phyloP scores from a whole-genome alignment of 2,888 invertebrate species.

The Thereva unica region DNA sequence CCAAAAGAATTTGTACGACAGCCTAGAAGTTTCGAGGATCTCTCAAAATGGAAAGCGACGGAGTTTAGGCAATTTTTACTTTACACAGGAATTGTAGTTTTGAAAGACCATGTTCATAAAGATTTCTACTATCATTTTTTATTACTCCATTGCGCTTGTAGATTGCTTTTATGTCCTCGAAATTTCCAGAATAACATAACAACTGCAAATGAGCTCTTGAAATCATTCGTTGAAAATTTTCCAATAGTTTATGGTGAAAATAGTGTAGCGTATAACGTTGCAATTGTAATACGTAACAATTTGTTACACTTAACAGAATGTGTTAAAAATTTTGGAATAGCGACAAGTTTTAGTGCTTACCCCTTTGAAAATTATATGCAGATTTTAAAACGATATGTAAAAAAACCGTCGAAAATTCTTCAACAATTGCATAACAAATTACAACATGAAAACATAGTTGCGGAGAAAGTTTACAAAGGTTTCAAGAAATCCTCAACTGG shows the following conservation, averaged over 20 bases:
- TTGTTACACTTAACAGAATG: neutral
- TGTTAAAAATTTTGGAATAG: constrained; percentile 27
- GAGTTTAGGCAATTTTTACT: constrained; percentile 37
- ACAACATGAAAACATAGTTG: neutral
- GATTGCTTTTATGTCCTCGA: constrained; percentile 11
- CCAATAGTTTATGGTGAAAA: constrained; percentile 38
- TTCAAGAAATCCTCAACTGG: neutral
- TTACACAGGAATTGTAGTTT: constrained; percentile 37
- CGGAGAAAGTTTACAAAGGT: neutral
- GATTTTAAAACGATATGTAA: constrained; percentile 19
- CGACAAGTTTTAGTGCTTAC: constrained; percentile 33
- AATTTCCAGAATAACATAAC: constrained; percentile 22
- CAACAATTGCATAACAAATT: constrained; percentile 22
- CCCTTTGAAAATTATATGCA: constrained; percentile 38
- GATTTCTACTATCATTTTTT: constrained; percentile 38
- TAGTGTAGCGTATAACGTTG: constrained; percentile 37
- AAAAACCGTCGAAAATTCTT: constrained; percentile 22
- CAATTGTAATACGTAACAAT: no score
- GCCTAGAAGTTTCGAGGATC: constrained; percentile 37
- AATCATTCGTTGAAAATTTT: constrained; percentile 38
- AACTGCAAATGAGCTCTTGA: no score
- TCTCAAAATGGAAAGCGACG: constrained; percentile 36
- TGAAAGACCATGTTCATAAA: constrained; percentile 29
- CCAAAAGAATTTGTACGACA: constrained; percentile 36
- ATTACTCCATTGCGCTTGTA: constrained; percentile 30